A percentile compares a stretch with the other conserved stretches of the same genome.
phyloP scores from a whole-genome alignment of 2,113 vertebrate species.

The Tachycineta bicolor region DNA sequence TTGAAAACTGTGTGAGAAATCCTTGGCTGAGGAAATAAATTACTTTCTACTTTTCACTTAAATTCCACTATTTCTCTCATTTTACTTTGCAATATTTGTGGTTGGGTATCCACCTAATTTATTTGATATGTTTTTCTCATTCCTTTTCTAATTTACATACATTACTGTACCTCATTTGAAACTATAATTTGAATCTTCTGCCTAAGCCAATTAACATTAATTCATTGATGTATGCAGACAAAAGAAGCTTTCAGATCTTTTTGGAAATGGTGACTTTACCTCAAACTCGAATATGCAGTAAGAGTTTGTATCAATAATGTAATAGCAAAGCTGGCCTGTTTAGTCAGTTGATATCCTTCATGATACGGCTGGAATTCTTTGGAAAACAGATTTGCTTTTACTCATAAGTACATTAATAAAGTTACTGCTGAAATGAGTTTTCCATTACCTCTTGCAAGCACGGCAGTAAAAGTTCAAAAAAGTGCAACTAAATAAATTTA shows the following conservation, averaged over 20 bases:
- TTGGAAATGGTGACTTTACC: background rate
- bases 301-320: background rate
- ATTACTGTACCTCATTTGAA: background rate
- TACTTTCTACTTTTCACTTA: background rate
- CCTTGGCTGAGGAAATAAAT: background rate
- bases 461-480: background rate
- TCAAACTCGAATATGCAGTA: background rate
- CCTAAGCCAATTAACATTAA: background rate
- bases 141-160: background rate
- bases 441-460: background rate
- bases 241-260: constrained; percentile 1
- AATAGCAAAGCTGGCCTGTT: background rate
- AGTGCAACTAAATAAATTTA: background rate
- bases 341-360: background rate
- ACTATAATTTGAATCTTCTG: background rate
- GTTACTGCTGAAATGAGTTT: background rate
- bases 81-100: background rate
- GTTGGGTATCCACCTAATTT: background rate
- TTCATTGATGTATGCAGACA: background rate
- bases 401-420: background rate
- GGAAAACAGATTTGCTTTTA: background rate
- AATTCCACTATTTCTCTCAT: background rate
- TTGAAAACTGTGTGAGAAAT: background rate
- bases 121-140: background rate
- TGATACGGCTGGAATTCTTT: background rate